Percentiles rank a stretch among this genome's conserved stretches.
These are phyloP conservation scores for Bos taurus DNA, from an alignment of 2,113 vertebrate genomes.

Conservation along the genomic window DNA sequence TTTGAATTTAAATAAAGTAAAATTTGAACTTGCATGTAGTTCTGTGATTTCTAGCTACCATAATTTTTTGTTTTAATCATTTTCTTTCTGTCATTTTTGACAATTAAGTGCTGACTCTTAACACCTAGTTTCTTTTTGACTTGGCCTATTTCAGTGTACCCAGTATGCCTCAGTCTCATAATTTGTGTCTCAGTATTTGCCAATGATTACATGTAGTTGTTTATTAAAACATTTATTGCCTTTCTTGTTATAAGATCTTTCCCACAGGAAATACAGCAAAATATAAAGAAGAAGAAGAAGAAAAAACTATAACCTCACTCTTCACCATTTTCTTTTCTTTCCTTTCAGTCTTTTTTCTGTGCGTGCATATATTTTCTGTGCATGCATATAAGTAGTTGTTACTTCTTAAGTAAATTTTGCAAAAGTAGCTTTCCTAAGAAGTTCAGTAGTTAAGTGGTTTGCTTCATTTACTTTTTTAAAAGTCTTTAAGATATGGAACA, in stretches of 20 bases:
- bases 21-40: background rate
- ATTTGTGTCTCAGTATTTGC: background rate
- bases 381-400: background rate
- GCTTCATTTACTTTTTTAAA: background rate
- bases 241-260: background rate
- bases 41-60: background rate
- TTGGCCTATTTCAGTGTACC: slow-evolving; percentile 9
- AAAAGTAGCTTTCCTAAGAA: background rate
- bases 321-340: slow-evolving; percentile 14
- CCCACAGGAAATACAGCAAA: background rate
- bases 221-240: slow-evolving; percentile 14
- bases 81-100: background rate
- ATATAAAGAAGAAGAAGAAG: background rate
- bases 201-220: background rate
- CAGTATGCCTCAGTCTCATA: background rate
- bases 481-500: background rate
- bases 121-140: slow-evolving; percentile 14
- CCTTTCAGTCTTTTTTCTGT: slow-evolving; percentile 17
- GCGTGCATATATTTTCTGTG: background rate
- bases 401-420: background rate
- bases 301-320: background rate
- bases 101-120: background rate
- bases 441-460: slow-evolving; percentile 14
- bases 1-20: background rate
- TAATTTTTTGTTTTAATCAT: background rate